Percentiles rank a stretch among this genome's conserved stretches.
Conservation (phyloP, 1,140 invertebrate genomes). For the Manduca sexta region DNA sequence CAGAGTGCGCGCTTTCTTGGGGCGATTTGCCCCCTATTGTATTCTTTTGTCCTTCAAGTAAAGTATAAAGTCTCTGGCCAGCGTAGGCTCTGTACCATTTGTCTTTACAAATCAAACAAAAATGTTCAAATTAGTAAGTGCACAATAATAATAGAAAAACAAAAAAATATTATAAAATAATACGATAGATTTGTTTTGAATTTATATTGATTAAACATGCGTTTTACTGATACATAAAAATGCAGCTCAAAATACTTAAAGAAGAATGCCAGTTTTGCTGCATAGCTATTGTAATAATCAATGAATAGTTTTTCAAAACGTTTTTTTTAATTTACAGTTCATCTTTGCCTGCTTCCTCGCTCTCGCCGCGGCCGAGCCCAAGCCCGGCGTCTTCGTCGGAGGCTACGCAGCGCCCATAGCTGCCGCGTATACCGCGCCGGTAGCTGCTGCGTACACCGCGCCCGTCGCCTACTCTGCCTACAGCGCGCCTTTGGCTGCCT, state of each 20-base stretch:
- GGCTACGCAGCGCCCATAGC: constrained; percentile 25
- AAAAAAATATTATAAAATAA: too few species aligned
- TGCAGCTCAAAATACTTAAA: too few species aligned
- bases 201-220: too few species aligned
- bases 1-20: constrained; percentile 9
- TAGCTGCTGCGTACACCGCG: constrained; percentile 24
- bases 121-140: constrained; percentile 15
- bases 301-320: constrained; percentile 5
- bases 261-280: too few species aligned
- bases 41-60: constrained; percentile 23
- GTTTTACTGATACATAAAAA: too few species aligned
- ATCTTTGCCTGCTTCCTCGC: constrained; percentile 64
- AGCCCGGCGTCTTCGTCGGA: constrained; percentile 36
- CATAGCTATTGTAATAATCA: not conserved
- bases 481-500: constrained; percentile 30
- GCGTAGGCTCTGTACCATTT: constrained; percentile 23
- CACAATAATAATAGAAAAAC: too few species aligned
- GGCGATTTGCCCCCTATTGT: constrained; percentile 2
- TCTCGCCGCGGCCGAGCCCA: constrained; percentile 60
- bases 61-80: constrained; percentile 29
- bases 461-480: constrained; percentile 33
- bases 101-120: constrained; percentile 14
- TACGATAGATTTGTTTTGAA: too few species aligned
- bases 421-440: constrained; percentile 26
- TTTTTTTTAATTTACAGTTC: constrained; percentile 57